phyloP scores from a whole-genome alignment of 1,140 invertebrate genomes.

The Drosophila murphyi region DNA sequence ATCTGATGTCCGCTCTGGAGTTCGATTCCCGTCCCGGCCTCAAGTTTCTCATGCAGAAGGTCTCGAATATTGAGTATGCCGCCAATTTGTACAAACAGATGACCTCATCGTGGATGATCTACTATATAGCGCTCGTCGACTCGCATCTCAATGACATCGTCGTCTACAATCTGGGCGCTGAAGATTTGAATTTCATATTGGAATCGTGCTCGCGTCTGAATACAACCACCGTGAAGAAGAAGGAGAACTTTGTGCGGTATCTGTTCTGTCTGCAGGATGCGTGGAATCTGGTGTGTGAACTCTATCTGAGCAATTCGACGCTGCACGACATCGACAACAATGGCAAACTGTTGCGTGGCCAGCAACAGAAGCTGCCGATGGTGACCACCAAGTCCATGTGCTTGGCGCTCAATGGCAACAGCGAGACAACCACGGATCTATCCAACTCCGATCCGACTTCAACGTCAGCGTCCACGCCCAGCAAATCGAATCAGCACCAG shows the following conservation, averaged over 20 bases:
- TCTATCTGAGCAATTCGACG: slow-evolving; percentile 85
- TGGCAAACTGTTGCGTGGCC: slow-evolving; percentile 43
- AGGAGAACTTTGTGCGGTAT: slow-evolving; percentile 86
- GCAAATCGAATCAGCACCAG: slow-evolving; percentile 64
- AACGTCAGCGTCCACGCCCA: slow-evolving; percentile 55
- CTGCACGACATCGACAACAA: slow-evolving; percentile 85
- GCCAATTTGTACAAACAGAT: slow-evolving; percentile 97
- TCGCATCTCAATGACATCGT: slow-evolving; percentile 89
- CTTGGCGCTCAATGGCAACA: slow-evolving; percentile 68
- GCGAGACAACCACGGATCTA: slow-evolving; percentile 36
- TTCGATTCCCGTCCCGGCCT: slow-evolving; percentile 95
- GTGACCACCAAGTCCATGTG: slow-evolving; percentile 58
- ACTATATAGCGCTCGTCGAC: slow-evolving; percentile 94
- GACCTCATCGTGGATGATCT: slow-evolving; percentile 95
- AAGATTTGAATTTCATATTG: slow-evolving; percentile 88
- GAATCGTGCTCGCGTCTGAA: slow-evolving; percentile 85
- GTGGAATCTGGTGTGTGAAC: slow-evolving; percentile 86
- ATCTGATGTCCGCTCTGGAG: slow-evolving; percentile 91
- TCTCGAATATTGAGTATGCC: slow-evolving; percentile 93
- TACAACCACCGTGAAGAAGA: slow-evolving; percentile 85
- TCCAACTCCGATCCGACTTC: slow-evolving; percentile 22
- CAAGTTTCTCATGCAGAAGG: slow-evolving; percentile 97
- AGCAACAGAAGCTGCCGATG: slow-evolving; percentile 37
- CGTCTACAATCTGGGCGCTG: slow-evolving; percentile 87
- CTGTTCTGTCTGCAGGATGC: slow-evolving; percentile 86